Evolutionary conservation across 2,797 vertebrate genomes (phyloP).

Genomic region (Novumbra hubbsi): DNA sequence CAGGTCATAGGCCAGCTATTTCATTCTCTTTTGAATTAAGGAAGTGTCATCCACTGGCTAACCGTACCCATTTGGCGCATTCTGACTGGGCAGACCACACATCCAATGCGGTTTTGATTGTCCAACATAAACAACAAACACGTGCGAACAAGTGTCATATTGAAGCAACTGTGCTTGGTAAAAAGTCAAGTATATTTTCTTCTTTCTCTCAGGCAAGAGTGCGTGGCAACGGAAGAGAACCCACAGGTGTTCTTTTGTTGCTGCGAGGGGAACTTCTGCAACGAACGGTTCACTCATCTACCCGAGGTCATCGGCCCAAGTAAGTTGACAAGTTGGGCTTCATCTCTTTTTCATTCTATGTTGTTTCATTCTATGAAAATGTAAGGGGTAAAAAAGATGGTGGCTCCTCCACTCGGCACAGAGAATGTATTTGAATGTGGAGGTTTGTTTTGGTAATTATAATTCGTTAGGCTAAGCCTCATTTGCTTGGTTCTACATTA

Average conservation of each 20-base stretch:
- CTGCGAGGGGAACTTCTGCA: slow-evolving; percentile 95
- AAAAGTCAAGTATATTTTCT: too few species aligned
- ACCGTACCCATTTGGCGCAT: too few species aligned
- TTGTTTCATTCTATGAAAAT: not conserved
- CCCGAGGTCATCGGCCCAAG: slow-evolving; percentile 80
- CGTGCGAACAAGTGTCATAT: too few species aligned
- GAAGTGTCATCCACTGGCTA: too few species aligned
- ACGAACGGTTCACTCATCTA: slow-evolving; percentile 89
- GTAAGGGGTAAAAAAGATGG: not conserved
- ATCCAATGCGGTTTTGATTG: too few species aligned
- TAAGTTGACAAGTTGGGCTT: slow-evolving; percentile 60
- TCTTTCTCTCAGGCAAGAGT: slow-evolving; percentile 80
- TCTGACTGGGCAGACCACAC: too few species aligned
- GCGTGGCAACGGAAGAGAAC: slow-evolving; percentile 91
- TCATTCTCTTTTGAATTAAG: too few species aligned
- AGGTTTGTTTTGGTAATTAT: not conserved
- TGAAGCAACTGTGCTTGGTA: too few species aligned
- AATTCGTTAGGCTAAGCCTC: not conserved
- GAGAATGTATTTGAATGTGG: not conserved
- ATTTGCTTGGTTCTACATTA: not conserved
- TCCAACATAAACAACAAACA: too few species aligned
- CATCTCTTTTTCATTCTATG: not conserved
- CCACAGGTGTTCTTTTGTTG: slow-evolving; percentile 98
- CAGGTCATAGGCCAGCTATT: not conserved
- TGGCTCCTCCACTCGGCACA: not conserved